Base-by-base conservation (phyloP, 2,888 invertebrate genomes). In the Drosophila austrosaltans region DNA sequence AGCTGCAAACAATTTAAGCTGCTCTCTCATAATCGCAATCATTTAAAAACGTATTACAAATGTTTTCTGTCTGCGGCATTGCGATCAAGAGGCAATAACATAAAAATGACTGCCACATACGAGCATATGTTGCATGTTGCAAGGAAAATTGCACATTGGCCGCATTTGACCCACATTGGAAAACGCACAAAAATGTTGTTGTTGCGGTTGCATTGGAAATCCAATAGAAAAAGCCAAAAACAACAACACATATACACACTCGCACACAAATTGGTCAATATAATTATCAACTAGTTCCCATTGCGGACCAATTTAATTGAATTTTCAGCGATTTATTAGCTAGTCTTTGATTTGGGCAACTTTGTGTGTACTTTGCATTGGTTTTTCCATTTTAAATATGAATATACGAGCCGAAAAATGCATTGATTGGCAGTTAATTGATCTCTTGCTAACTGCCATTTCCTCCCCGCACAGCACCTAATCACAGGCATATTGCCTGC, bases 11-110 rank as follows among this genome's bases (percentile, higher is more conserved):
- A 48, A 25, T 54, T 59, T 42, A 22, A 44, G 42, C 39, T 60
- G 63, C 20, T 48, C 48, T 48, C 48, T 25, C 30, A 44, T 25
- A 61, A 69, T 68, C 72, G 66, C 57, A 72, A 61, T 74, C 78
- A 66, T 75, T 81, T 85, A 87, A 85, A 84, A 85, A 85, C 89
- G 89, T 85, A 87, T 89, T 76, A 85, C 85, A 89, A 81, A 89
- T 87, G 89, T 89, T 79, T 54, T 74, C 80, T 84, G 85, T 78
- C 82, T 70, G 72, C 78, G 16, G 53, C 53, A 40, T 74, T 75
- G 36, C 36, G 36, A 36, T 36, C 36, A 36, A 56, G 67, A 65
- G 60, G 68, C 63, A 85, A 79, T 82, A 85, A 74, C 76, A 80
- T 58, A 73, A 63, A 80, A 86, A 85, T 83, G 72, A 76, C 67